phyloP scores from a whole-genome alignment of 2,888 invertebrate species.

The Didymodactylos carnosus region DNA sequence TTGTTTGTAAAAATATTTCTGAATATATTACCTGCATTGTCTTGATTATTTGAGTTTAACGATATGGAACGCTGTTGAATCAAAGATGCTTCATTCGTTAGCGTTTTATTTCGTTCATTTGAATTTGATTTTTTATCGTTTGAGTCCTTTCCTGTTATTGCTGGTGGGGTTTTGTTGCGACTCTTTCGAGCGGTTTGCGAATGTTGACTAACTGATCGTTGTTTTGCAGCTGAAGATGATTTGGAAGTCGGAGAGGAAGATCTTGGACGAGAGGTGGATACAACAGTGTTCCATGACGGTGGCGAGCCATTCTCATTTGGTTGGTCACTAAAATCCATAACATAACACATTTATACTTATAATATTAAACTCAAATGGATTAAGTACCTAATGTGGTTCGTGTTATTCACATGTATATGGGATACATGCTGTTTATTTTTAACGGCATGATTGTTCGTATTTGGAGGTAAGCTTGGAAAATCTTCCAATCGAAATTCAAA shows the following conservation, averaged over 20 bases:
- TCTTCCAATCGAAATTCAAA: background rate
- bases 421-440: no score
- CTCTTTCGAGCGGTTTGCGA: background rate
- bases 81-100: background rate
- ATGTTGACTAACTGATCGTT: background rate
- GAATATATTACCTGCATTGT: no score
- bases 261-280: background rate
- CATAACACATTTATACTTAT: background rate
- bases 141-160: no score
- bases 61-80: background rate
- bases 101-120: background rate
- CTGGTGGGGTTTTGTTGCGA: no score
- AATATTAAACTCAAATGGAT: no score
- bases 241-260: background rate
- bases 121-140: background rate
- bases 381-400: no score
- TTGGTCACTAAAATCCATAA: background rate
- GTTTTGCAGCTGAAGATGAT: background rate
- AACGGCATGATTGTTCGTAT: background rate
- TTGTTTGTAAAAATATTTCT: no score
- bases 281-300: background rate
- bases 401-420: no score
- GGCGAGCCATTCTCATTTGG: background rate
- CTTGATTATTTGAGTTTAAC: background rate
- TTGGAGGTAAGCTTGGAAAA: background rate